These are phyloP conservation scores for Diglossa brunneiventris DNA, from an alignment of 2,113 vertebrate species.

Conservation along the genomic window DNA sequence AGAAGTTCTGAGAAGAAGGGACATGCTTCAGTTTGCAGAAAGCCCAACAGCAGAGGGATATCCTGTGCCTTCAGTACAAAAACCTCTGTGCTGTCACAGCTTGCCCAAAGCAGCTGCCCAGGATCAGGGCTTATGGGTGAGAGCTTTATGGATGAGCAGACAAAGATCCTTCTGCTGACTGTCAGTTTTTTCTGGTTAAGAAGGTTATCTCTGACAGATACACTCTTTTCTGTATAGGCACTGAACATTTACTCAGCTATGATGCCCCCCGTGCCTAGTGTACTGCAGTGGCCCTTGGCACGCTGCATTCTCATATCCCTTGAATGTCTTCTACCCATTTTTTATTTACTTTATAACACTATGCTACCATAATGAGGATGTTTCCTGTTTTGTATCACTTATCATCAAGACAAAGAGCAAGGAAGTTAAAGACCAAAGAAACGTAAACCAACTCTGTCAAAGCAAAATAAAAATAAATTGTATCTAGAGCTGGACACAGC, in stretches of 20 bases:
- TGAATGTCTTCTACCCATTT: not conserved
- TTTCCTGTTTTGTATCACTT: not conserved
- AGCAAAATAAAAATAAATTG: not conserved
- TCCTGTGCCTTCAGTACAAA: not conserved
- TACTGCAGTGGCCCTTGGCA: not conserved
- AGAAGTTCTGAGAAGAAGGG: not conserved
- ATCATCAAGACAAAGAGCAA: not conserved
- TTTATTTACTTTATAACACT: not conserved
- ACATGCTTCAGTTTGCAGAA: not conserved
- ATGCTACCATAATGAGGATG: not conserved
- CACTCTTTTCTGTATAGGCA: not conserved
- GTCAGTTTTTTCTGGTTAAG: not conserved
- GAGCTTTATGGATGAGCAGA: not conserved
- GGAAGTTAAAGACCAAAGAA: not conserved
- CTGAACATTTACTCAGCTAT: not conserved
- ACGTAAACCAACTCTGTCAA: not conserved
- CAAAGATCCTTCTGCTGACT: not conserved
- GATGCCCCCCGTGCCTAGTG: accelerated
- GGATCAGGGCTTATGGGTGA: not conserved
- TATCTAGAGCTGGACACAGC: not conserved
- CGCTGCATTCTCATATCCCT: not conserved
- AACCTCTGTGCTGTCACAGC: not conserved
- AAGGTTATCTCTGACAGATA: not conserved
- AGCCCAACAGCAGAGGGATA: not conserved
- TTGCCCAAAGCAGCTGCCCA: not conserved